Conservation (phyloP, 2,888 invertebrate species). For the Lapara coniferarum region DNA sequence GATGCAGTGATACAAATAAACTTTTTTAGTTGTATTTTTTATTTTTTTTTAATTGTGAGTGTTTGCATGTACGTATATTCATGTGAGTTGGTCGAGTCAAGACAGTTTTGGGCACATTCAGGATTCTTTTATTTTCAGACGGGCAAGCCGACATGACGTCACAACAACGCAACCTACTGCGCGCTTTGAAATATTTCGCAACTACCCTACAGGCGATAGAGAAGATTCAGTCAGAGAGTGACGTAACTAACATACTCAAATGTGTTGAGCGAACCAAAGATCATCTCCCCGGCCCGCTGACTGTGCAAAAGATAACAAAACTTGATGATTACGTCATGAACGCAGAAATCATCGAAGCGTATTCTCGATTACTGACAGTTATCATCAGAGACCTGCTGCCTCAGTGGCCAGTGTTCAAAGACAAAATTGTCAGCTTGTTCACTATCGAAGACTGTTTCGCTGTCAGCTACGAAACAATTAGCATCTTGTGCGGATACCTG, state of each 20-base stretch:
- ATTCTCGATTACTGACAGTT: slow-evolving; percentile 77
- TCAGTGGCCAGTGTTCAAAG: slow-evolving; percentile 83
- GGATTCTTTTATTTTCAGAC: slow-evolving; percentile 72
- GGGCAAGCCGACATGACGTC: slow-evolving; percentile 32
- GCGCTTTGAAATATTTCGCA: slow-evolving; percentile 54
- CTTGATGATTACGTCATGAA: slow-evolving; percentile 67
- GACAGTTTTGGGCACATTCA: slow-evolving; percentile 78
- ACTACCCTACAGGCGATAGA: slow-evolving; percentile 56
- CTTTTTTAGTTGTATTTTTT: not conserved
- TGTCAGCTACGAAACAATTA: slow-evolving; percentile 75
- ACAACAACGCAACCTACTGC: slow-evolving; percentile 43
- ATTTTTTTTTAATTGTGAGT: slow-evolving; percentile 21
- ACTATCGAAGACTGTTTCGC: slow-evolving; percentile 80
- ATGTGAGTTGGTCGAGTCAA: slow-evolving; percentile 25
- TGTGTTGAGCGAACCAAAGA: slow-evolving; percentile 41
- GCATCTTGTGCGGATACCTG: slow-evolving; percentile 73
- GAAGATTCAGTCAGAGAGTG: slow-evolving; percentile 59
- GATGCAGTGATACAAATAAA: not conserved
- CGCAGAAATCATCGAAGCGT: slow-evolving; percentile 68
- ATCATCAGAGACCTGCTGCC: slow-evolving; percentile 78
- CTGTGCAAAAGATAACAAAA: slow-evolving; percentile 85
- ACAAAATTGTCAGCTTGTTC: slow-evolving; percentile 73
- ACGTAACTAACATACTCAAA: slow-evolving; percentile 49
- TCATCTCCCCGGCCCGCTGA: slow-evolving; percentile 83
- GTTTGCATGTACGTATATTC: slow-evolving; percentile 32